Percentiles rank a stretch among this genome's conserved stretches.
phyloP scores from a whole-genome alignment of 2,113 vertebrate species.

The Tenebrosternarchus preto region DNA sequence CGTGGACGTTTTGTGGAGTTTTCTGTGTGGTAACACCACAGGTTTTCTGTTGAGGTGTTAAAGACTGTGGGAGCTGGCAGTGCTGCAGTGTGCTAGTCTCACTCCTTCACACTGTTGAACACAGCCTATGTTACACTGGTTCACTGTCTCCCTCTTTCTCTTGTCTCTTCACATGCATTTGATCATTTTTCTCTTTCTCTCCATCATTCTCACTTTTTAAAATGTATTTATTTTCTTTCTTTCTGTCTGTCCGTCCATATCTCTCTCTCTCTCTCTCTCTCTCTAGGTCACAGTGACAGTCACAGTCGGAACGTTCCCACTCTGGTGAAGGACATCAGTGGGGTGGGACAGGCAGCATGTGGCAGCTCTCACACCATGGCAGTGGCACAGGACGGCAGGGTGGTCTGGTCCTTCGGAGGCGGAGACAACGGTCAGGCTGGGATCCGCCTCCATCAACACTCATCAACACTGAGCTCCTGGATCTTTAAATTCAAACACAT shows the following conservation, averaged over 20 bases:
- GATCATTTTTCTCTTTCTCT: neutral
- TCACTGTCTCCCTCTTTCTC: neutral
- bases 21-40: too few species aligned
- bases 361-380: constrained; percentile 81
- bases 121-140: too few species aligned
- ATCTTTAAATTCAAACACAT: too few species aligned
- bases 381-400: constrained; percentile 78
- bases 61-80: too few species aligned
- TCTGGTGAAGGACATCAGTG: constrained; percentile 81
- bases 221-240: too few species aligned
- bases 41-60: too few species aligned
- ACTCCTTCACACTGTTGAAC: too few species aligned
- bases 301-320: constrained; percentile 81
- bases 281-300: constrained; percentile 80
- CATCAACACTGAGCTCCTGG: too few species aligned
- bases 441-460: neutral
- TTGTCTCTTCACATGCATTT: neutral
- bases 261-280: neutral
- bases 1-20: too few species aligned
- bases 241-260: neutral
- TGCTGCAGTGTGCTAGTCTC: too few species aligned
- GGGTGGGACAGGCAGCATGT: constrained; percentile 79
- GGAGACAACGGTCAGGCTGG: constrained; percentile 75
- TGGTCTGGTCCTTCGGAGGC: constrained; percentile 81
- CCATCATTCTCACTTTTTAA: too few species aligned